Evolutionary conservation across 2,888 invertebrate species (phyloP), one percentile per base, ranked within the genome.

Genomic region (Stratiomys singularior): DNA sequence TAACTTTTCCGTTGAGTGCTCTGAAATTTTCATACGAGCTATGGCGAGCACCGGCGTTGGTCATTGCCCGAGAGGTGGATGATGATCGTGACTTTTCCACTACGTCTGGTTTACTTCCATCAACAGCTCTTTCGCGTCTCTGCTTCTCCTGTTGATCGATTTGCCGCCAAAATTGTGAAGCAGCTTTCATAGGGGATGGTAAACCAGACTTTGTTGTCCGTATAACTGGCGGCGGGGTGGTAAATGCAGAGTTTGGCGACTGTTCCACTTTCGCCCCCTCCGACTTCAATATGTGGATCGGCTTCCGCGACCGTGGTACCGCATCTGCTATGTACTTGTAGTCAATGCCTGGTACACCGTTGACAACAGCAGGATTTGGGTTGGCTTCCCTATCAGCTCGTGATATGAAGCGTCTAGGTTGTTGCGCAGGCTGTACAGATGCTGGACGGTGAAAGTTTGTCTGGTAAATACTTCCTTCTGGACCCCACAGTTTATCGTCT

Each of bases 291-390:
- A 93, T 90, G 82, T 92, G 91, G 81, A 94, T 92, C 44, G 93
- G 93, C 83, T 92, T 90, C 60, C 93, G 87, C 79, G 93, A 93
- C 82, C 93, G 88, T 0, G 93, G 93, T 79, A 91, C 91, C 81
- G 92, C 91, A 86, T 93, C 93, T 1, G 93, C 91, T 78, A 92
- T 90, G 83, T 93, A 93, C 79, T 92, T 89, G 82, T 90, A 92
- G 80, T 91, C 90, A 74, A 89, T 60, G 13, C 30, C 58, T 15
- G 23, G 18, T 4, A 67, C 13, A n/a, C 21, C 13, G 27, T 15
- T 52, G 30, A 47, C 52, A 13, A 21, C 23, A 0, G n/a, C 25
- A 15, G 27, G 18, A 37, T 60, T 11, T 1, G 3, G 37, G 37
- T n/a, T 64, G 13, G n/a, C 27, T 28, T 79, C 76, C 13, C 46